phyloP scores from a whole-genome alignment of 2,797 vertebrate genomes.

The Aplochiton taeniatus region DNA sequence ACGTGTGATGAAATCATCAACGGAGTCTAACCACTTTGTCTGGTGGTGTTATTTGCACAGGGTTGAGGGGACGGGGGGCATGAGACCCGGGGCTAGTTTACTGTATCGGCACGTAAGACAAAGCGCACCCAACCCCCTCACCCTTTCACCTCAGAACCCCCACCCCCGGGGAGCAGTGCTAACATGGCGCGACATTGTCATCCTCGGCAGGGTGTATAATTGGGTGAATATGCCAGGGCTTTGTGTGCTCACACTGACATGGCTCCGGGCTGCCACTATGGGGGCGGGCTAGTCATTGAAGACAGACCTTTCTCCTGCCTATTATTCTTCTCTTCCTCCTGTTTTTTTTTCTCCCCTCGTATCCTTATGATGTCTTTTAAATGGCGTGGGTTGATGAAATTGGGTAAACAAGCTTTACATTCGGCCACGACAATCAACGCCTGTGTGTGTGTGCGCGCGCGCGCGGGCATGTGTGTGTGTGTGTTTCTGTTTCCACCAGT shows the following conservation, averaged over 20 bases:
- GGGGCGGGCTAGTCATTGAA: constrained; percentile 60
- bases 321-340: constrained; percentile 39
- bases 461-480: constrained; percentile 1
- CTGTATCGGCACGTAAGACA: constrained; percentile 51
- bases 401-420: constrained; percentile 21
- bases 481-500: too few relatives aligned
- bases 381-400: constrained; percentile 3
- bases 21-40: constrained; percentile 77
- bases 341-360: background rate
- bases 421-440: constrained; percentile 7
- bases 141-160: constrained; percentile 40
- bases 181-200: constrained; percentile 73
- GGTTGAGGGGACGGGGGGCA: constrained; percentile 26
- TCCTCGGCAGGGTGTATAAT: constrained; percentile 72
- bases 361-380: constrained; percentile 12
- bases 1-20: constrained; percentile 83
- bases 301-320: constrained; percentile 33
- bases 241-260: constrained; percentile 73
- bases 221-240: constrained; percentile 75
- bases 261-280: constrained; percentile 65
- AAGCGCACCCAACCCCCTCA: constrained; percentile 25
- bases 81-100: constrained; percentile 62
- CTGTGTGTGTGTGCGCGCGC: constrained; percentile 1
- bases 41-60: constrained; percentile 53
- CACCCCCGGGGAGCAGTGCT: constrained; percentile 58